Evolutionary conservation across 2,888 invertebrate genomes (phyloP), one percentile per base, ranked within the genome.

Genomic region (Meteorus colon): DNA sequence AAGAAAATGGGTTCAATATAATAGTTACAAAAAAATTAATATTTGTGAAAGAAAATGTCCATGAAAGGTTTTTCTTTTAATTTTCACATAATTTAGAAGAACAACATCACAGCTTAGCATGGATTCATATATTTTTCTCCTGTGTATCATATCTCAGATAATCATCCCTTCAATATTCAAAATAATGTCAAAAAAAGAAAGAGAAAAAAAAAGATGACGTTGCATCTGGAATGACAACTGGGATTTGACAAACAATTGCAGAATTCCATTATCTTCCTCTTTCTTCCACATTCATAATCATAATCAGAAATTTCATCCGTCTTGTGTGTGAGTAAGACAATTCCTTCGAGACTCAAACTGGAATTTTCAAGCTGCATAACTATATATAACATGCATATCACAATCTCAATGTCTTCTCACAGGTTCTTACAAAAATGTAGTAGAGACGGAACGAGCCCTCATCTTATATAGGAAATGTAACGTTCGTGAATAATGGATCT

Each of bases 401-500:
- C 0, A 55, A 55, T 55, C n/a, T 6, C 10, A 55, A 55, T 19
- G 55, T 55, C 55, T 5, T 72, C 72, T 48, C 31, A 29, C n/a
- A 63, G 37, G 48, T 45, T 72, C 63, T 72, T 48, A 27, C 63
- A 45, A 72, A 63, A 63, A 72, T 72, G 45, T 67, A 31, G 51
- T 10, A 27, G 31, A 48, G 37, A 66, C 65, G 66, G 51, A 48
- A 24, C 19, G 19, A 55, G 19, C 19, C 19, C 19, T 55, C 19
- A 55, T 55, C 55, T 19, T 55, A 19, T 55, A 55, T 19, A 55
- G 24, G 73, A 74, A 67, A 66, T 67, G 67, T 74, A 74, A 72
- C 72, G 34, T 31, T 63, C 63, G 72, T 72, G 72, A 72, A 72
- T 72, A 72, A 72, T 72, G 63, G 63, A 72, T 72, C 62, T 63